Conservation (phyloP, 2,888 invertebrate species). For the Drosophila mulleri region DNA sequence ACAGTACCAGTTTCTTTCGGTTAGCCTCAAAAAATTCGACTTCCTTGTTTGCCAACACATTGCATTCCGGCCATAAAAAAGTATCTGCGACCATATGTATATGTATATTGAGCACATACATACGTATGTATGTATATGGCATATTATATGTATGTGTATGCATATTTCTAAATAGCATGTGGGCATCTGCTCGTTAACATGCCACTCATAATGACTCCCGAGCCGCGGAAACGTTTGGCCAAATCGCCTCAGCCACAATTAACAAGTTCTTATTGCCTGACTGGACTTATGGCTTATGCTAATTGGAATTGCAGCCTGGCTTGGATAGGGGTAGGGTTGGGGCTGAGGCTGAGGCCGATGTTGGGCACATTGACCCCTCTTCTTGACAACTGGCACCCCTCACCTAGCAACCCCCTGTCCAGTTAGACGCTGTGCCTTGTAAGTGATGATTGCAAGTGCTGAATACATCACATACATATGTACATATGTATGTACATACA, state of each 20-base stretch:
- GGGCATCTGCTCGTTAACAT: slow-evolving; percentile 57
- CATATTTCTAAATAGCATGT: slow-evolving; percentile 23
- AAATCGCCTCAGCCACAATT: slow-evolving; percentile 48
- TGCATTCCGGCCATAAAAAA: slow-evolving; percentile 31
- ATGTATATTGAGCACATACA: not conserved
- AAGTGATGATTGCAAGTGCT: not conserved
- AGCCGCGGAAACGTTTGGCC: slow-evolving; percentile 55
- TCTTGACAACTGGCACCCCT: slow-evolving; percentile 7
- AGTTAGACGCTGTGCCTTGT: not conserved
- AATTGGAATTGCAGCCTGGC: slow-evolving; percentile 57
- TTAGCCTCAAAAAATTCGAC: slow-evolving; percentile 3
- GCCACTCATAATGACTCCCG: slow-evolving; percentile 50
- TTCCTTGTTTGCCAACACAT: slow-evolving; percentile 49
- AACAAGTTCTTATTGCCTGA: slow-evolving; percentile 53
- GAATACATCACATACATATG: not conserved
- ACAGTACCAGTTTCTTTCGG: not conserved
- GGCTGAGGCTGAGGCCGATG: not conserved
- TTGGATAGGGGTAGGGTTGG: slow-evolving; percentile 1
- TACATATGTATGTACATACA: too few species aligned
- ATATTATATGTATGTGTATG: not conserved
- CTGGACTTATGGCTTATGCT: slow-evolving; percentile 45
- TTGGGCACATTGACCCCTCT: slow-evolving; percentile 2
- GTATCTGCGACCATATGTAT: not conserved
- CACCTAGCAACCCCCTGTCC: too few species aligned
- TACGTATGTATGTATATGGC: too few species aligned